Evolutionary conservation across 2,797 vertebrate genomes (phyloP).

Genomic region (Neostethus bicornis): DNA sequence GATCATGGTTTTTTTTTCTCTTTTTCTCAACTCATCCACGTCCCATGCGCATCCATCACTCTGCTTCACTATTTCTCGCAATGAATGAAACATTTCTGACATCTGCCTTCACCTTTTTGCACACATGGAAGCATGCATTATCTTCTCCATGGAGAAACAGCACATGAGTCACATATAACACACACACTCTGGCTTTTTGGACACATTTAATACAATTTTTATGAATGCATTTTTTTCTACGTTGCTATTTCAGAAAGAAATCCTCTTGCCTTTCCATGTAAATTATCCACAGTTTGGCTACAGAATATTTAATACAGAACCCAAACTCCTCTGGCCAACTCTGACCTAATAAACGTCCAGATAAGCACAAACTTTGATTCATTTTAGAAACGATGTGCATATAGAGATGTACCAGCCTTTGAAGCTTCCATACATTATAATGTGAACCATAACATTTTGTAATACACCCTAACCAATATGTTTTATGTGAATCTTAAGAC

Average conservation of each 20-base stretch:
- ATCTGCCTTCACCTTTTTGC: conserved; percentile 46
- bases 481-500: conserved; percentile 41
- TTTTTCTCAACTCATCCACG: conserved; percentile 11
- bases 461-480: conserved; percentile 40
- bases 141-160: conserved; percentile 11
- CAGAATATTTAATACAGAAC: conserved; percentile 19
- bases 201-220: conserved; percentile 30
- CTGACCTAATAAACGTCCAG: conserved; percentile 42
- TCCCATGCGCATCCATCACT: conserved; percentile 48
- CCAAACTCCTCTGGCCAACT: conserved; percentile 11
- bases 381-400: conserved; percentile 52
- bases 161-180: conserved; percentile 30
- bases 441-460: conserved; percentile 31
- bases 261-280: not conserved
- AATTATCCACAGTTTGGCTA: conserved; percentile 9
- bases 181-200: conserved; percentile 9
- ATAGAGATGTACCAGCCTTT: conserved; percentile 37
- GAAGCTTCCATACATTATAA: conserved; percentile 33
- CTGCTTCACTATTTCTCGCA: conserved; percentile 12
- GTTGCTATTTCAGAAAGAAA: conserved; percentile 4
- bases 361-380: conserved; percentile 53
- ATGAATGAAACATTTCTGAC: conserved; percentile 20
- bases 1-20: conserved; percentile 41
- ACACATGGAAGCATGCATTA: conserved; percentile 14
- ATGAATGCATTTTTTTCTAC: conserved; percentile 8